Percentiles rank a stretch among this genome's conserved stretches.
Evolutionary conservation across 1,140 invertebrate species (phyloP).

Genomic region (Cotesia vestalis): DNA sequence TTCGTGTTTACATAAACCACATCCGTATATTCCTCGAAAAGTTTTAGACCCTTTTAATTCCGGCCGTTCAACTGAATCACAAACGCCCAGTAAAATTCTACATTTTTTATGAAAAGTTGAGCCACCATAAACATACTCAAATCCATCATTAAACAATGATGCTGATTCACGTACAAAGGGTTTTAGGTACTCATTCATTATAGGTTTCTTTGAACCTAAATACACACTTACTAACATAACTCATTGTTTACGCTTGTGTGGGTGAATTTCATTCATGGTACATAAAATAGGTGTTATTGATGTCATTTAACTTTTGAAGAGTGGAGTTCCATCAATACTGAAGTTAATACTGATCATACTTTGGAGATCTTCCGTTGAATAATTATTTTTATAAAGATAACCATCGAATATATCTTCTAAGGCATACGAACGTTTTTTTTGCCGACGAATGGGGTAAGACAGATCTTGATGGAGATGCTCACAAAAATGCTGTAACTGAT

Average conservation of each 20-base stretch:
- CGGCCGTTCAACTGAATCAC: constrained; percentile 44
- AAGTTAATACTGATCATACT: constrained; percentile 34
- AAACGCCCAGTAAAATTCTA: constrained; percentile 35
- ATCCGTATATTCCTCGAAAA: constrained; percentile 49
- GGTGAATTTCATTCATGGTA: constrained; percentile 36
- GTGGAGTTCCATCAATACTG: constrained; percentile 38
- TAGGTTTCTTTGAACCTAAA: constrained; percentile 42
- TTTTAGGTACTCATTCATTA: constrained; percentile 41
- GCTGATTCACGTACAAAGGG: constrained; percentile 41
- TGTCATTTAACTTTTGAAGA: constrained; percentile 37
- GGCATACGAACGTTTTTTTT: neutral
- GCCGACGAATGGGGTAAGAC: neutral
- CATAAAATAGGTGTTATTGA: constrained; percentile 40
- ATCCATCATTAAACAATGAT: constrained; percentile 26
- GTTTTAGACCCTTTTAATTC: constrained; percentile 36
- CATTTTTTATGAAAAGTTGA: constrained; percentile 38
- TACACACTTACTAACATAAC: constrained; percentile 39
- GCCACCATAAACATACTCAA: constrained; percentile 37
- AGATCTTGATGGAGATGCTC: neutral
- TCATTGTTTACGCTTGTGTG: constrained; percentile 15
- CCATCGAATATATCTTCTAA: constrained; percentile 17
- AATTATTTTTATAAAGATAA: neutral
- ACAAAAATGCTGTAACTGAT: too few relatives aligned
- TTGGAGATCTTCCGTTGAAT: neutral
- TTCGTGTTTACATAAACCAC: constrained; percentile 45